Percentiles rank a stretch among this genome's conserved stretches.
Evolutionary conservation across 2,888 invertebrate species (phyloP).

Genomic region (Sinohyriopsis cumingii): DNA sequence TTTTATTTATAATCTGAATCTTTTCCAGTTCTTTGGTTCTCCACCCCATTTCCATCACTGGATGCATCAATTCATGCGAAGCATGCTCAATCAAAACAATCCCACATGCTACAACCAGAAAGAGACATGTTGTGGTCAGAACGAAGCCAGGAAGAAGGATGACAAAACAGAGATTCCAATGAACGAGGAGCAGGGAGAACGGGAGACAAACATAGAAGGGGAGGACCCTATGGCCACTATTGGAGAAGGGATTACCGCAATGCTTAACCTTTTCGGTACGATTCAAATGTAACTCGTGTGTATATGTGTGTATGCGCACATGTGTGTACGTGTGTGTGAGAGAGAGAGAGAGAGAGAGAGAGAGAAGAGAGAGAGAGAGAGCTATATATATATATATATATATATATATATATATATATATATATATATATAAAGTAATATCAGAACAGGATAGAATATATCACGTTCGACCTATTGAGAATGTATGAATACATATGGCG

Average conservation of each 20-base stretch:
- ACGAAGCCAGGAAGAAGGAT: constrained; percentile 19
- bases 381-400: no score
- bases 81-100: constrained; percentile 47
- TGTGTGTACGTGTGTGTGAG: no score
- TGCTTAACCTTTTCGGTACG: constrained; percentile 75
- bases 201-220: constrained; percentile 32
- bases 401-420: no score
- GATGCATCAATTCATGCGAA: constrained; percentile 60
- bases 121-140: background rate
- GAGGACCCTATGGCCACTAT: constrained; percentile 71
- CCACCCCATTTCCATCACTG: constrained; percentile 63
- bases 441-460: no score
- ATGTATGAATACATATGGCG: no score
- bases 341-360: no score
- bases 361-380: no score
- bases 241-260: constrained; percentile 73
- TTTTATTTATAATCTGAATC: no score
- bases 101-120: constrained; percentile 21
- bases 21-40: constrained; percentile 36
- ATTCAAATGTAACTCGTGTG: no score
- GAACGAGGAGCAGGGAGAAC: constrained; percentile 26
- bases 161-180: constrained; percentile 25
- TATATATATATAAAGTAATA: no score
- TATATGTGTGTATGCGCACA: no score
- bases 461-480: no score